Base-by-base conservation (phyloP, 2,888 invertebrate genomes). In the Suillia variegata region DNA sequence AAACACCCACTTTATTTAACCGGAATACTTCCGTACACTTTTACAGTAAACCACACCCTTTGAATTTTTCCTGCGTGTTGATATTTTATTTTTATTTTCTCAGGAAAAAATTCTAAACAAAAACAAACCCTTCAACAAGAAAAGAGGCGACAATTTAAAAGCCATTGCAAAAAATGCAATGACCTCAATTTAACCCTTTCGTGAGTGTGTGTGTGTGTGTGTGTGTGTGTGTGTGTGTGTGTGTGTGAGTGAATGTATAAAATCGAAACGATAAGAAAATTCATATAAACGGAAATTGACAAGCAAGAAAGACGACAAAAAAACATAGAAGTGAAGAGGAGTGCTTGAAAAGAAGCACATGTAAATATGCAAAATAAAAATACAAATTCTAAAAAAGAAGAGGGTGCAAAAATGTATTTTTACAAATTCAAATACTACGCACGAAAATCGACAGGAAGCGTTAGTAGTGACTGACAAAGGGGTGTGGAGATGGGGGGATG, bases 141-240 rank as follows among this genome's bases (percentile, higher is more conserved):
- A n/a, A n/a, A n/a, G n/a, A n/a, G n/a, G n/a, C n/a, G n/a, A n/a
- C n/a, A n/a, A n/a, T n/a, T n/a, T n/a, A n/a, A n/a, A n/a, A n/a
- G n/a, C n/a, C n/a, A n/a, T n/a, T n/a, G 26, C 26, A 56, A 50
- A 31, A 70, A 74, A 73, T 73, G 74, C 75, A 75, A 69, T 73
- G 73, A 75, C 73, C 73, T 73, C 75, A 75, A 75, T 73, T 75
- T 63, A 57, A 62, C 58, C 58, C 63, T 61, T 64, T 68, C 67
- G 64, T 59, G 70, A n/a, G n/a, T n/a, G n/a, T n/a, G n/a, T n/a
- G n/a, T n/a, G n/a, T n/a, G n/a, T n/a, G n/a, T n/a, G n/a, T n/a
- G n/a, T n/a, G n/a, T n/a, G n/a, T n/a, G n/a, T n/a, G n/a, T n/a
- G n/a, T n/a, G n/a, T n/a, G n/a, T n/a, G n/a, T n/a, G n/a, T n/a